phyloP scores from a whole-genome alignment of 2,888 invertebrate species.

The Dynastes grantii region DNA sequence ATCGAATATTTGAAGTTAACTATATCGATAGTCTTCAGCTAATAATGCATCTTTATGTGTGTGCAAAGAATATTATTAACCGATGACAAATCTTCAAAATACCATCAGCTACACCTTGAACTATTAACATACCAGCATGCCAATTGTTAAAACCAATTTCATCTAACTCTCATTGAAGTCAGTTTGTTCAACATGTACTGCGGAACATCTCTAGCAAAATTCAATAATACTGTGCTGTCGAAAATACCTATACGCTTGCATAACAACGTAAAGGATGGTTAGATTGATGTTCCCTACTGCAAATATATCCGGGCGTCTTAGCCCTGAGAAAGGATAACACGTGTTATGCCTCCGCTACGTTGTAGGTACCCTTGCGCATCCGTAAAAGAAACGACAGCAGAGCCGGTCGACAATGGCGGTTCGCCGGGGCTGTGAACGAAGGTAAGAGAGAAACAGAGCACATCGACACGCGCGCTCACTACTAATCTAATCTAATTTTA shows the following conservation, averaged over 20 bases:
- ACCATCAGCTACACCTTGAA: no score
- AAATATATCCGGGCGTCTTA: background rate
- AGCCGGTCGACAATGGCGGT: background rate
- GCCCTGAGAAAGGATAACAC: slow-evolving; percentile 11
- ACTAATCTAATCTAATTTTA: slow-evolving; percentile 60
- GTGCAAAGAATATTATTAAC: no score
- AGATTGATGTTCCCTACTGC: slow-evolving; percentile 15
- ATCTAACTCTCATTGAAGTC: no score
- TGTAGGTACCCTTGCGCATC: background rate
- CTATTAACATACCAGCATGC: no score
- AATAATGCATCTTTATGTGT: no score
- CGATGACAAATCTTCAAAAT: no score
- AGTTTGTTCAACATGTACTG: no score
- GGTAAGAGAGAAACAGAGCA: background rate
- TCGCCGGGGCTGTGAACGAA: background rate
- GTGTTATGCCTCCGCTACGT: slow-evolving; percentile 17
- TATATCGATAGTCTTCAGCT: no score
- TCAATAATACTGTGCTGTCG: no score
- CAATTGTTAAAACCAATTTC: no score
- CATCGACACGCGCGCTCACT: slow-evolving; percentile 44
- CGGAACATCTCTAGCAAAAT: no score
- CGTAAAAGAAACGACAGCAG: slow-evolving; percentile 27
- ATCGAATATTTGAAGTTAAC: no score
- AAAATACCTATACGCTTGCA: background rate
- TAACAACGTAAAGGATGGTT: background rate